Evolutionary conservation across 2,113 vertebrate genomes (phyloP).

Genomic region (Lucifuga dentata): DNA sequence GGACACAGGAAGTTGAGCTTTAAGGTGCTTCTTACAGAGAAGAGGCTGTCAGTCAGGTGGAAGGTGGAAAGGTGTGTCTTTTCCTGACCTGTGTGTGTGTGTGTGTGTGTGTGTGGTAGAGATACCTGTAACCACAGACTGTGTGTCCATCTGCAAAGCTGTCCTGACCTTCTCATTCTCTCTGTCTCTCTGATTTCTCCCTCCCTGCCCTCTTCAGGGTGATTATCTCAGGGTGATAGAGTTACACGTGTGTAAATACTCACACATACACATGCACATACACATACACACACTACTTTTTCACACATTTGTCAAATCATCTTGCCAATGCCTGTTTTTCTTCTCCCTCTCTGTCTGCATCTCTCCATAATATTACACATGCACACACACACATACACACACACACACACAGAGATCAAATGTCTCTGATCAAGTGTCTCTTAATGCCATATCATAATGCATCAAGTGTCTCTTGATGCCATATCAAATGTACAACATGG

Average conservation of each 20-base stretch:
- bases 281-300: slow-evolving; percentile 1
- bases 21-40: background rate
- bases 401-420: slow-evolving; percentile 43
- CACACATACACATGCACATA: slow-evolving; percentile 2
- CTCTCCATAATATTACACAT: background rate
- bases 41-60: slow-evolving; percentile 25
- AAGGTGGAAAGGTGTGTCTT: slow-evolving; percentile 34
- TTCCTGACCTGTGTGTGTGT: background rate
- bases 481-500: slow-evolving; percentile 44
- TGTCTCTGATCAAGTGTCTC: slow-evolving; percentile 64
- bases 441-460: slow-evolving; percentile 46
- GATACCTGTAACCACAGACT: slow-evolving; percentile 63
- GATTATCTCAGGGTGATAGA: slow-evolving; percentile 59
- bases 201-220: slow-evolving; percentile 29
- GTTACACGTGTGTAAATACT: slow-evolving; percentile 62
- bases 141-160: slow-evolving; percentile 19
- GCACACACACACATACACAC: slow-evolving; percentile 10
- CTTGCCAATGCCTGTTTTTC: background rate
- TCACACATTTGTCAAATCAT: slow-evolving; percentile 33
- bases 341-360: slow-evolving; percentile 17
- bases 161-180: slow-evolving; percentile 52
- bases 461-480: slow-evolving; percentile 56
- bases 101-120: slow-evolving; percentile 1
- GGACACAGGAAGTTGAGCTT: background rate
- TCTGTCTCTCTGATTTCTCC: slow-evolving; percentile 36